phyloP scores from a whole-genome alignment of 2,888 invertebrate genomes.

The Scaptomyza reducta region DNA sequence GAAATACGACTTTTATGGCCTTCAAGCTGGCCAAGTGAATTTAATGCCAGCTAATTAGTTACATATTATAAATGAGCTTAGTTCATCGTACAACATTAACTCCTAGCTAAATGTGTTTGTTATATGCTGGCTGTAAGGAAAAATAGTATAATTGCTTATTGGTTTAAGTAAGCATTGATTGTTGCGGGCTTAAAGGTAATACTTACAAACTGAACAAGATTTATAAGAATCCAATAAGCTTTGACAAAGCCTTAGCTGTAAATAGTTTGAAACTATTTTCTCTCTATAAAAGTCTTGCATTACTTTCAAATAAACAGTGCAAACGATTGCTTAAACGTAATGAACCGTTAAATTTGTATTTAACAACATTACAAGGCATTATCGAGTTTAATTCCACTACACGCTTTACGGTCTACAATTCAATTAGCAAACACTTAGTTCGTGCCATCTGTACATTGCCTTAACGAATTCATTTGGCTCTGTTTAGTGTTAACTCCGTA shows the following conservation, averaged over 20 bases:
- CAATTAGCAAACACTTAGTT: slow-evolving; percentile 56
- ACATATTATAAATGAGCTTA: slow-evolving; percentile 37
- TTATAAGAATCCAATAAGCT: no score
- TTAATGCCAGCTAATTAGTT: slow-evolving; percentile 64
- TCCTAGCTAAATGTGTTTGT: no score
- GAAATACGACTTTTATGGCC: slow-evolving; percentile 60
- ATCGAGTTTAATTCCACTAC: not conserved
- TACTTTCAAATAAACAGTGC: no score
- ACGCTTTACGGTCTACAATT: slow-evolving; percentile 18
- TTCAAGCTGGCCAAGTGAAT: slow-evolving; percentile 48
- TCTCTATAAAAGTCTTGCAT: no score
- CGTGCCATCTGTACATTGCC: slow-evolving; percentile 11
- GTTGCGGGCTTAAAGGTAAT: no score
- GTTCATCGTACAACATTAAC: not conserved
- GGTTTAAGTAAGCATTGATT: no score
- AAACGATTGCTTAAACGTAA: not conserved
- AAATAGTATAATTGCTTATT: no score
- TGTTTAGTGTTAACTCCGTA: slow-evolving; percentile 39
- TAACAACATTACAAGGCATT: slow-evolving; percentile 2
- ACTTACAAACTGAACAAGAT: no score
- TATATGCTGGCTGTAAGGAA: no score
- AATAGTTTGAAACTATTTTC: no score
- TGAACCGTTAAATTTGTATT: not conserved
- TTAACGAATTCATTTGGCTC: slow-evolving; percentile 10
- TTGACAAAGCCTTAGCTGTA: no score